Percentiles rank a stretch among this genome's conserved stretches.
Conservation (phyloP, 2,797 vertebrate species). For the Erethizon dorsatum region DNA sequence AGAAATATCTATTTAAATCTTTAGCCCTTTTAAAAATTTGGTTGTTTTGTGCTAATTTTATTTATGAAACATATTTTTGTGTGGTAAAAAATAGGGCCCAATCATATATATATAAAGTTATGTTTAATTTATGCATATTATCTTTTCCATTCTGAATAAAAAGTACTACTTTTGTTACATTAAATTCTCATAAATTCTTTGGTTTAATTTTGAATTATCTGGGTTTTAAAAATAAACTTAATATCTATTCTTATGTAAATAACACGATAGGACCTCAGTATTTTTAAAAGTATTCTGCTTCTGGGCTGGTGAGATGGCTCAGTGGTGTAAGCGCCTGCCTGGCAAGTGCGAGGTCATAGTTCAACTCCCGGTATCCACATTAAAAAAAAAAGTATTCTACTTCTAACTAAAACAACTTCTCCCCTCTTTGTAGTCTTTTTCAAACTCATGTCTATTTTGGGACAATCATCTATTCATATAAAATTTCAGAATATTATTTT, state of each 20-base stretch:
- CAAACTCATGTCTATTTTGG: background rate
- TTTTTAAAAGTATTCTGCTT: background rate
- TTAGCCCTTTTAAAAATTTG: background rate
- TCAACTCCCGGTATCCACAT: no score
- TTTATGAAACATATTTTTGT: background rate
- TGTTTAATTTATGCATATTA: background rate
- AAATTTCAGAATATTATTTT: conserved; percentile 11
- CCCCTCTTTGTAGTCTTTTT: background rate
- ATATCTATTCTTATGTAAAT: background rate
- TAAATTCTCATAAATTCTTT: background rate
- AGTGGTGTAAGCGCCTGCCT: no score
- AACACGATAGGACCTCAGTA: background rate
- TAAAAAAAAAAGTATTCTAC: background rate
- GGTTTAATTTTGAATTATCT: conserved; percentile 46
- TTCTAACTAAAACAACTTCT: background rate
- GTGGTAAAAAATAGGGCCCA: background rate
- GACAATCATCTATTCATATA: background rate
- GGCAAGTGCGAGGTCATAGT: no score
- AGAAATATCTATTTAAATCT: background rate
- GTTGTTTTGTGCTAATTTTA: background rate
- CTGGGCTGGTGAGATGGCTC: no score
- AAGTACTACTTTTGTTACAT: background rate
- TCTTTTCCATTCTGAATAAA: background rate
- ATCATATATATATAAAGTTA: background rate
- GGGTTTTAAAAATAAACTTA: background rate